These are phyloP conservation scores for Pelmatolapia mariae DNA, from an alignment of 2,113 vertebrate genomes.

Conservation along the genomic window DNA sequence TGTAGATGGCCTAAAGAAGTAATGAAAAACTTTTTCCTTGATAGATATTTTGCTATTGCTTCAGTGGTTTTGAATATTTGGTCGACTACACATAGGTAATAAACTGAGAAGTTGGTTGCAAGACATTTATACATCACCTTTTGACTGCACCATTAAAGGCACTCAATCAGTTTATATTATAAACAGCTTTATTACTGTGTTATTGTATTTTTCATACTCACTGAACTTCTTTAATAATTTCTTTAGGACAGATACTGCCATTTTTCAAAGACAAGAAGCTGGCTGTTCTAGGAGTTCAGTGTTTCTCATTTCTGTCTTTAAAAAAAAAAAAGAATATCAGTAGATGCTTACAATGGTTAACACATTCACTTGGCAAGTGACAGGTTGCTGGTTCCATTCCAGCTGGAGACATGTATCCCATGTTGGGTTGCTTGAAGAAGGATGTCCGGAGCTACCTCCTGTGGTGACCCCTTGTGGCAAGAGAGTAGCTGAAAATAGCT, in stretches of 20 bases:
- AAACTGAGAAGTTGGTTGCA: neutral
- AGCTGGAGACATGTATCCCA: neutral
- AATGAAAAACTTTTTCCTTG: neutral
- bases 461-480: neutral
- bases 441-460: neutral
- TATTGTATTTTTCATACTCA: neutral
- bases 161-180: neutral
- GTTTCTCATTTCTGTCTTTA: neutral
- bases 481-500: neutral
- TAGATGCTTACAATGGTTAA: neutral
- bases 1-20: neutral
- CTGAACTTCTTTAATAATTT: neutral
- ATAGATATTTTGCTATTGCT: neutral
- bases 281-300: neutral
- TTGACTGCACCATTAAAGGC: neutral
- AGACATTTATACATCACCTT: neutral
- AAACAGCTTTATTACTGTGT: neutral
- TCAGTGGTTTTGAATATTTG: neutral
- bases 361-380: neutral
- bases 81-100: neutral
- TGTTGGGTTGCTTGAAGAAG: neutral
- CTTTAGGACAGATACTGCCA: neutral
- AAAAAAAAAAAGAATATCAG: neutral
- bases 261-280: neutral
- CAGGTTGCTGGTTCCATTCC: neutral